Evolutionary conservation across 2,113 vertebrate genomes (phyloP).

Genomic region (Phainopepla nitens): DNA sequence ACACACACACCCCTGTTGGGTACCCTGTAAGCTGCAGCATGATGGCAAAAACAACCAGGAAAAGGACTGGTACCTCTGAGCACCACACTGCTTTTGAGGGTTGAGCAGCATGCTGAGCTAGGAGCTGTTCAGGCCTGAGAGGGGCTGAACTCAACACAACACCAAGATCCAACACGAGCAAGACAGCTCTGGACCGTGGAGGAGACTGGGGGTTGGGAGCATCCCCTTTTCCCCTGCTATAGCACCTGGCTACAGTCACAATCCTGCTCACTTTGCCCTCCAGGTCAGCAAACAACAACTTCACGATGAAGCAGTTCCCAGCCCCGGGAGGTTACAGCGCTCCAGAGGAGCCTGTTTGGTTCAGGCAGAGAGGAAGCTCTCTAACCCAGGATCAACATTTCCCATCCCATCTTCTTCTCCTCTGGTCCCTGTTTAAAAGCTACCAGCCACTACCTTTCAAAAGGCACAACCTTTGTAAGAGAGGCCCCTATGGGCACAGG

Average conservation of each 20-base stretch:
- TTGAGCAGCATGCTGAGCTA: neutral
- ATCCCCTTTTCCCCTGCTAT: neutral
- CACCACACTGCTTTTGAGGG: fast-evolving
- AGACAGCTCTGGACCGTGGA: neutral
- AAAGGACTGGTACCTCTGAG: neutral
- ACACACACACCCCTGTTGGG: neutral
- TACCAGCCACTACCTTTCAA: neutral
- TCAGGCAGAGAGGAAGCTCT: neutral
- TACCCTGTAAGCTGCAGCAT: neutral
- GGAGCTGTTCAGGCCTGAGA: neutral
- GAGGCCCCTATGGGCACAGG: fast-evolving
- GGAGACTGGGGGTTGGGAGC: fast-evolving
- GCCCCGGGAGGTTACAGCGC: fast-evolving
- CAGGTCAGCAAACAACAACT: neutral
- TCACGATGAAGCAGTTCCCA: neutral
- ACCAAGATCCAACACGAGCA: fast-evolving
- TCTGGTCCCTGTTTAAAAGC: neutral
- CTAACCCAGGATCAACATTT: fast-evolving
- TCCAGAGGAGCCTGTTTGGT: fast-evolving
- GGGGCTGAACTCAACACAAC: neutral
- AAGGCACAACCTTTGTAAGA: neutral
- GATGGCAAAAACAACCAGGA: neutral
- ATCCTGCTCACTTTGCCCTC: neutral
- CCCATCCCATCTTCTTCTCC: neutral
- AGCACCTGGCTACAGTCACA: neutral